phyloP scores from a whole-genome alignment of 2,888 invertebrate species.

The Zygothrica quintamaculata region DNA sequence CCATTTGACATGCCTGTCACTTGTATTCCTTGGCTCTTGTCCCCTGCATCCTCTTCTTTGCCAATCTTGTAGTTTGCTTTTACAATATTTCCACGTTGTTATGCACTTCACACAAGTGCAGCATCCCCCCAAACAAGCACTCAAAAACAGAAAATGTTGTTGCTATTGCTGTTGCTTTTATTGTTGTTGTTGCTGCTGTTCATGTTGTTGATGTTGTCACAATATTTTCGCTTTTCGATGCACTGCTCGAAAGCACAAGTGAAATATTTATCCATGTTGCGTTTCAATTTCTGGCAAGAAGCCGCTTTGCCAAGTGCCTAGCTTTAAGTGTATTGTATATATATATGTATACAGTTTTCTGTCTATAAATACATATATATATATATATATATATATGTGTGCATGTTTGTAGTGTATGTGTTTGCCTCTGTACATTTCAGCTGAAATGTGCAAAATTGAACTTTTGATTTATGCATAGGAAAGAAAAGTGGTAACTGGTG shows the following conservation, averaged over 20 bases:
- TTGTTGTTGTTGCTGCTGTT: constrained; percentile 34
- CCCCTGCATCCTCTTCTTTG: not conserved
- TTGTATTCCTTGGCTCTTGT: constrained; percentile 8
- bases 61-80: constrained; percentile 66
- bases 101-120: constrained; percentile 75
- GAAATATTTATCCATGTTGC: constrained; percentile 77
- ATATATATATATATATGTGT: constrained; percentile 3
- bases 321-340: constrained; percentile 4
- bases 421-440: constrained; percentile 30
- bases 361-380: not conserved
- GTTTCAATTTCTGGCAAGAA: constrained; percentile 65
- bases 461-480: constrained; percentile 73
- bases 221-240: constrained; percentile 80
- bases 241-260: constrained; percentile 76
- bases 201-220: constrained; percentile 65
- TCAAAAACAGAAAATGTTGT: constrained; percentile 46
- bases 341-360: not conserved
- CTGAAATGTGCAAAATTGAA: constrained; percentile 66
- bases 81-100: constrained; percentile 76
- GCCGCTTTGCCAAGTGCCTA: constrained; percentile 34
- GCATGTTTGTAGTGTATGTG: constrained; percentile 11
- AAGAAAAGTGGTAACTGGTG: not conserved
- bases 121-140: constrained; percentile 63
- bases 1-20: not conserved
- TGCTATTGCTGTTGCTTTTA: constrained; percentile 22